Base-by-base conservation (phyloP, 2,797 vertebrate genomes). In the Mus spretus region DNA sequence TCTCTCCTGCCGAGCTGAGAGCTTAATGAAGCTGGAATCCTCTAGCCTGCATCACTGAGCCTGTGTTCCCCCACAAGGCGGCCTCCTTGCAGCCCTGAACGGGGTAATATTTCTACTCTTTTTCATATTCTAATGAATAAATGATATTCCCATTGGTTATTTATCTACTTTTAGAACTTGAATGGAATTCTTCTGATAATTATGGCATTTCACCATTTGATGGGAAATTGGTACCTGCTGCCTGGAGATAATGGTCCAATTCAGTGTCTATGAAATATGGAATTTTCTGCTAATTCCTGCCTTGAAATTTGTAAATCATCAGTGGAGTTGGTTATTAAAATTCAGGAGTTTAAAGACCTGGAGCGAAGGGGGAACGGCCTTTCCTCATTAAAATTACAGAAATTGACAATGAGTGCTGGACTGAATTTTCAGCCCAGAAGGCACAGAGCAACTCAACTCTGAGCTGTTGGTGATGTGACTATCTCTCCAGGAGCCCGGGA, bases 121-220 rank as follows among this genome's bases (percentile, higher is more conserved):
- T 91, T 97, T 96, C 40, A 61, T 20, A 75, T 44, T 96, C 97
- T 98, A 97, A 97, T 98, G 96, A 92, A 95, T 98, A 98, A 98
- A 98, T 95, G 97, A 86, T 97, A 63, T 98, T 98, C 97, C 97
- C 97, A 95, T 98, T 98, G 98, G 98, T 97, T 98, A 93, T 98
- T 98, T 98, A 98, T 98, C 98, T 98, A 89, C 98, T 98, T 95
- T 97, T 97, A 98, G 98, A 97, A 95, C 97, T 97, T 98, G 97
- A 98, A 96, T 97, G 97, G 97, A 98, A 98, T 98, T 98, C 97
- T 98, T 34, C 96, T 97, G 97, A 95, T 98, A 98, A 98, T 98
- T 98, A 97, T 24, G 40, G 94, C 96, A 95, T 97, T 98, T 98
- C 83, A 95, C 96, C 94, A 92, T 98, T 98, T 96, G 97, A 93